Base-by-base conservation (phyloP, 1,140 invertebrate species). In the Drosophila parabipectinata region DNA sequence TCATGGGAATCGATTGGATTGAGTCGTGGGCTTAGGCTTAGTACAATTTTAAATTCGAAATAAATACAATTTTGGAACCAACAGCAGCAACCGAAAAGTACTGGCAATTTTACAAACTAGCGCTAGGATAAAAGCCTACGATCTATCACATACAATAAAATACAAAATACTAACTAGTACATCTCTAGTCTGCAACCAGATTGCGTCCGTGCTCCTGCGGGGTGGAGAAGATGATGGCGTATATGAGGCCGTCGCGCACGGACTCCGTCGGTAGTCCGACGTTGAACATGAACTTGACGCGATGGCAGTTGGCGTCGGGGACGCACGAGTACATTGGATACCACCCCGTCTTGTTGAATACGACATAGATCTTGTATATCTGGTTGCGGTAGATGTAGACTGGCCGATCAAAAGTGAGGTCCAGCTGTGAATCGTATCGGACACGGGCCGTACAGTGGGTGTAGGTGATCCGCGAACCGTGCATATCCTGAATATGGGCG, bases 371-470 rank as follows among this genome's bases (percentile, higher is more conserved):
- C 91, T 96, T 95, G 90, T 97, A 97, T 41, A 95, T 93, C 93
- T 96, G 96, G 83, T 95, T 94, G 61, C 95, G 93, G 85, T 96
- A 95, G 85, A 95, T 95, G 90, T 94, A 95, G 15, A 96, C 94
- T 9, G 96, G 95, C 26, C 96, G 92, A 92, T 96, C 96, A 90
- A 97, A 97, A 55, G 94, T 95, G 66, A 97, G 95, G 88, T 97
- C 96, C 54, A 96, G 93, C 63, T 96, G 92, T 34, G 94, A 94
- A 34, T 94, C 93, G 81, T 94, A 95, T 0, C 93, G 92, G 45
- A 94, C 95, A 71, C 95, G 94, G 61, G 94, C 95, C 39, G 95
- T 95, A 84, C 95, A 96, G 91, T 97, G 96, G 7, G 96, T 96
- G 88, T 96, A 96, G 1, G 96, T 96, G 59, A 97, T 93, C 3